Evolutionary conservation across 2,797 vertebrate species (phyloP), one percentile per base, ranked within the genome.

Genomic region (Ctenochaetus hawaiiensis): DNA sequence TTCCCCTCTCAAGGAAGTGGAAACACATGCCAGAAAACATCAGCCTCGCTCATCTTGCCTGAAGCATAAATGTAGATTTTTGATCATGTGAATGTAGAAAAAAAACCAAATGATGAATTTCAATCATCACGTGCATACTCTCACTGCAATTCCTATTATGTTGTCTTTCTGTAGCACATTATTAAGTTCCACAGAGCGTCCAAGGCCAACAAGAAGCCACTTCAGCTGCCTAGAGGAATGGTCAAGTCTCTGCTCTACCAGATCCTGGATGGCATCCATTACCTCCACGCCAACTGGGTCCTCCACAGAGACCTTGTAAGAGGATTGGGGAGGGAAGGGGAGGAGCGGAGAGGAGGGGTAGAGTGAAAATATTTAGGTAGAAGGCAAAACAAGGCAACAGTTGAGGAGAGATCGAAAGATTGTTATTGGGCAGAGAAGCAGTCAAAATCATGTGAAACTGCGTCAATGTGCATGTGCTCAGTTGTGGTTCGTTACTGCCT

Each of bases 111-210:
- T 59, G 1, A 47, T 51, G 18, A 8, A 47, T 76, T 75, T 78
- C 18, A 60, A 22, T 47, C 13, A 16, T 45, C 49, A 39, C 39
- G n/a, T n/a, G 2, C 2, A 8, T 23, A 30, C 53, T 30, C 11
- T 30, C 11, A 37, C 41, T 47, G 37, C 26, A 52, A 23, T 78
- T 30, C 68, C 57, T 67, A 30, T 80, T 66, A 30, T 85, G 44
- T 84, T 90, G 14, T 89, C 70, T 87, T 70, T 84, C 67, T 91
- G n/a, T 64, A 99, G 98, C 98, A 99, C 94, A 99, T 99, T 94
- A 99, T 99, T 94, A 99, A 99, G 94, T 99, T 99, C 95, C 98
- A 99, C 95, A 96, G 98, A 96, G 98, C 98, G 81, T 99, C 98
- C 92, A 99, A 99, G 95, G 98, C 98, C 94, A 99, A 99, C 94